Base-by-base conservation (phyloP, 92 coral and sea anemone genomes). In the Galaxea fascicularis region DNA sequence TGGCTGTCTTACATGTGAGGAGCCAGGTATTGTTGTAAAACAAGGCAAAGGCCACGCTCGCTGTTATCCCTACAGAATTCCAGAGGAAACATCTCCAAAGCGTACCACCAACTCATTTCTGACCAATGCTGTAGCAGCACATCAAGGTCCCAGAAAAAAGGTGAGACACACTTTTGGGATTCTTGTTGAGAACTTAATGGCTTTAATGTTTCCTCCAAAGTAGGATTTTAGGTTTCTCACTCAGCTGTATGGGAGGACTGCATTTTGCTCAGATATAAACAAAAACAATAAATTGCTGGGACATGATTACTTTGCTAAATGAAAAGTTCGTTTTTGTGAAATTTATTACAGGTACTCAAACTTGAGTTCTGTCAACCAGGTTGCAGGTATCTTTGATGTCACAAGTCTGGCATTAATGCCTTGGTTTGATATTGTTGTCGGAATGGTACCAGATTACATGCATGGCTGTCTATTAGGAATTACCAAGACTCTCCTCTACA, bases 371-470 rank as follows among this genome's bases (percentile, higher is more conserved):
- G 3, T 35, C 6, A 35, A 35, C 41, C 46, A 84, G 88, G 72
- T 59, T 10, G 46, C 8, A 16, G 88, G 88, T 4, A 20, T 85
- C 8, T 26, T 24, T 11, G 74, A 25, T 46, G 84, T 89, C 25
- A 78, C 86, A 0, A 73, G 88, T 49, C 24, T 90, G 0, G 88
- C 84, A 4, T 4, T 67, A 66, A 90, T 90, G 93, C 90, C 88
- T 12, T 85, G 90, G 93, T 80, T 90, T 29, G 84, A 90, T 28
- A 53, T 87, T 21, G 89, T 88, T 0, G 41, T 79, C n/a, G 94
- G 91, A 0, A 91, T 91, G 86, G 91, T 91, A 0, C 94, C 94
- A 6, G 94, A 91, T 53, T 90, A 87, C 24, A 90, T 90, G 94
- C 91, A 87, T 87, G 90, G 94, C 4, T 67, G 84, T 39, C 26